Percentiles rank a stretch among this genome's conserved stretches.
Evolutionary conservation across 2,113 vertebrate genomes (phyloP).

Genomic region (Chloroceryle aenea): DNA sequence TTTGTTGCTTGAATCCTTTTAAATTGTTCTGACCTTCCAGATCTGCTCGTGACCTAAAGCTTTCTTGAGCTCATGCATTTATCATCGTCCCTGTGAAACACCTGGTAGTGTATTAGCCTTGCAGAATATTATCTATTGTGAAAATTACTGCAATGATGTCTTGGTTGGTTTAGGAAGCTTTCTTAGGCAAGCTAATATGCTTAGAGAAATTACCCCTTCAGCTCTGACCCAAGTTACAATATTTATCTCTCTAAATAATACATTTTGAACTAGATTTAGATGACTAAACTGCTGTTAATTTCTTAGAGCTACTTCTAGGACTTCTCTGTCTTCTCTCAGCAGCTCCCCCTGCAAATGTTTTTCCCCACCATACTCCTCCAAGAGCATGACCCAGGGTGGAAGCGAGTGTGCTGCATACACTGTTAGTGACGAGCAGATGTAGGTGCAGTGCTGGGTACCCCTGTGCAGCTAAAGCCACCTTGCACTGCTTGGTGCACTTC

Average conservation of each 20-base stretch:
- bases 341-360: not conserved
- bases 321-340: not conserved
- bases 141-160: not conserved
- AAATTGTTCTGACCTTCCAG: not conserved
- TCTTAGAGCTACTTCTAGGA: not conserved
- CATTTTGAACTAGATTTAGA: slow-evolving; percentile 3
- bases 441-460: not conserved
- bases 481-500: not conserved
- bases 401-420: not conserved
- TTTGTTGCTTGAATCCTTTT: not conserved
- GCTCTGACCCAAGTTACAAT: not conserved
- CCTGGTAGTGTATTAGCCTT: not conserved
- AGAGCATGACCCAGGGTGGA: not conserved
- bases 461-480: not conserved
- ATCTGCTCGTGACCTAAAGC: not conserved
- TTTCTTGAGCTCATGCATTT: not conserved
- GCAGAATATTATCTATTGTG: not conserved
- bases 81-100: not conserved
- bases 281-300: not conserved
- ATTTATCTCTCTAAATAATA: slow-evolving; percentile 33
- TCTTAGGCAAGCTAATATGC: not conserved
- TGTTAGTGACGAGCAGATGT: not conserved
- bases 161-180: not conserved
- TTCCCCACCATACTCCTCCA: not conserved
- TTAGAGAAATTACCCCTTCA: not conserved